Base-by-base conservation (phyloP, 2,113 vertebrate species). In the Zosterops japonicus region DNA sequence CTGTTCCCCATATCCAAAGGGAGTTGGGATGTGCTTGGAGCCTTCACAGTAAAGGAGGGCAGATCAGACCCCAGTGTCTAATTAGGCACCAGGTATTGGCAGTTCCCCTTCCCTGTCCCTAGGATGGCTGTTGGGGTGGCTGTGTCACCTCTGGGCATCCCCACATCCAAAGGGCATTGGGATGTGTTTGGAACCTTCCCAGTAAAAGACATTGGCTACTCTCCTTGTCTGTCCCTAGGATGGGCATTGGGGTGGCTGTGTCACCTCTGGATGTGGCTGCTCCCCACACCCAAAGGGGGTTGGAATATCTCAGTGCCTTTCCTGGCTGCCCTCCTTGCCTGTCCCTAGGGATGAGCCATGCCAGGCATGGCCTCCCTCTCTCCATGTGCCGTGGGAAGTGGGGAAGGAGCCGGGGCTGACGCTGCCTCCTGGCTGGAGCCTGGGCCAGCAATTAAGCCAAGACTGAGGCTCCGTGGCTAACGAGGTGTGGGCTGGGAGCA, bases 311-410 rank as follows among this genome's bases (percentile, higher is more conserved):
- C 42, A 6, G 10, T 1, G 2, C 23, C 57, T 39, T 35, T 4
- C 0, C 11, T 6, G 68, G 33, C 31, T 0, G 0, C 33, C 13
- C 14, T 53, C 56, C 21, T 35, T 2, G 7, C 71, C n/a, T 20
- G 6, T 46, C 46, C 56, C 50, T 3, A 0, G 33, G 27, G 33
- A 33, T 74, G 17, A 6, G 39, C 70, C 3, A 0, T 57, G 41
- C 65, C 65, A 5, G 50, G 41, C 4, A 1, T 3, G 6, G 19
- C 44, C 39, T 63, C 42, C 42, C 29, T 24, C 1, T 22, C 64
- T 79, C 61, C 36, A 0, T 39, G 59, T 55, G 81, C 86, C 1
- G 6, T 61, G 86, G 69, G 83, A 65, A 70, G 85, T 2, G 1
- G 6, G 56, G 65, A 39, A 14, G 61, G 86, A 79, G 56, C 56